Evolutionary conservation across 2,888 invertebrate species (phyloP), one percentile per base, ranked within the genome.

Genomic region (Saturnia pavonia): DNA sequence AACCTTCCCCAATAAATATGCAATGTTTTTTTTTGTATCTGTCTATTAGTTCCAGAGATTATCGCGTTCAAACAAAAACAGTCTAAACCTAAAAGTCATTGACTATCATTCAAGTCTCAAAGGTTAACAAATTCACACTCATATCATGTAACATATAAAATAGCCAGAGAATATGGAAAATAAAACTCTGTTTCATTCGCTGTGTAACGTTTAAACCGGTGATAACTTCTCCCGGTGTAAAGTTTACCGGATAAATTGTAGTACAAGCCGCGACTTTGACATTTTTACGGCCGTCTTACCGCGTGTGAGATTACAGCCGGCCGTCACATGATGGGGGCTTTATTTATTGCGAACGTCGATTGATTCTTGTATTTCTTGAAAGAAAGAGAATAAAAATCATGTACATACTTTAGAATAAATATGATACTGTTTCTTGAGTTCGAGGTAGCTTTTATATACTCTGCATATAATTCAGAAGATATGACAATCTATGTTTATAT

Each of bases 221-320:
- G 82, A 83, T 83, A 83, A 80, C 83, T 79, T 80, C 77, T 27
- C 48, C 68, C 72, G 72, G 73, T 74, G 74, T 77, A 75, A 77
- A 78, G 77, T 79, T 78, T 75, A 75, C 74, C 76, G 77, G 76
- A 83, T 83, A 81, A 80, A 80, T 80, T 81, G 80, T 82, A 76
- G 76, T 76, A 75, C 74, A 77, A 76, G 75, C 74, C 78, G 73
- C 73, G 74, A 80, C 74, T 77, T 75, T 73, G 74, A 77, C 75
- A 76, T 79, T 73, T 79, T 79, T 77, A 78, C 74, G 73, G 74
- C 70, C 74, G 68, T 72, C 75, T 67, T 73, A 75, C 73, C 69
- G 71, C 75, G 77, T 27, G 67, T 43, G 51, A 71, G 71, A 71
- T 68, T 65, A 68, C 68, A 54, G 22, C 57, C 11, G 19, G 22